Percentiles rank a stretch among this genome's conserved stretches.
These are phyloP conservation scores for Nasonia giraulti DNA, from an alignment of 1,140 invertebrate genomes.

Conservation along the genomic window DNA sequence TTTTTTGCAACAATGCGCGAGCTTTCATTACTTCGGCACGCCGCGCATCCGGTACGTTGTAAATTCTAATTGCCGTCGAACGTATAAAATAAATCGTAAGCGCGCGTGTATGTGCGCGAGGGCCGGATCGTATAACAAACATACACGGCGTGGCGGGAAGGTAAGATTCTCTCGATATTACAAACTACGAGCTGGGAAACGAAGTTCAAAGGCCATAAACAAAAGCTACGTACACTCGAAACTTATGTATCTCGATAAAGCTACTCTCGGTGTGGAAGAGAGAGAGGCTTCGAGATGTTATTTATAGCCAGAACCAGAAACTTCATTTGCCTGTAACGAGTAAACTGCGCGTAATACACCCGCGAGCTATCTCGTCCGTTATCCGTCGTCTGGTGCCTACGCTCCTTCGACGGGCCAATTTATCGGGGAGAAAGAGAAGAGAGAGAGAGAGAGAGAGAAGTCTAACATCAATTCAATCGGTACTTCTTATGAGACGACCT, in stretches of 20 bases:
- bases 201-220: conserved; percentile 8
- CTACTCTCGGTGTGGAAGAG: neutral
- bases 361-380: conserved; percentile 1
- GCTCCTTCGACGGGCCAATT: conserved; percentile 4
- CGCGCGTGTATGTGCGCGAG: neutral
- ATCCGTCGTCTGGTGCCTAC: neutral
- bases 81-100: neutral
- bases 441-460: neutral
- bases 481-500: conserved; percentile 42
- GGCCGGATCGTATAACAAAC: neutral
- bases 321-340: conserved; percentile 1
- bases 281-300: neutral
- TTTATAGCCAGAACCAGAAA: neutral
- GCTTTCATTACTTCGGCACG: neutral
- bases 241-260: conserved; percentile 5
- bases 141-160: neutral
- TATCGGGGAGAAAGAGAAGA: neutral
- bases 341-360: neutral
- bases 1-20: too few relatives aligned
- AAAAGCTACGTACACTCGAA: neutral
- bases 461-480: conserved; percentile 23
- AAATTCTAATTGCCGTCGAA: neutral
- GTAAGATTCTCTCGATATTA: neutral
- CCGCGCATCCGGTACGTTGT: neutral
- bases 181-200: neutral